These are phyloP conservation scores for Pectinophora gossypiella DNA, from an alignment of 1,140 invertebrate genomes.

Conservation along the genomic window DNA sequence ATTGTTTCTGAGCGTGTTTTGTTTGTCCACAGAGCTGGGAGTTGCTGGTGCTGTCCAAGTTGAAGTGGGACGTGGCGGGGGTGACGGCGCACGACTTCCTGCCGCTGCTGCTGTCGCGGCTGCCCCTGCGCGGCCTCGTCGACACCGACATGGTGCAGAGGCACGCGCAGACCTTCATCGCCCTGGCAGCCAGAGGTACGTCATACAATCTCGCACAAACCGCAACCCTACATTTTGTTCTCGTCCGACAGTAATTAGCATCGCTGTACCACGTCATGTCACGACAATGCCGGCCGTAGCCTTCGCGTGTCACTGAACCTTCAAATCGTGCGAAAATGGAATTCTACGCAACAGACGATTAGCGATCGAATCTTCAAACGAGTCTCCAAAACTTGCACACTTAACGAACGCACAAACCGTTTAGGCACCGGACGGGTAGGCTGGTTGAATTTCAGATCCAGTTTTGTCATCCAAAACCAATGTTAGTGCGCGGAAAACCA, in stretches of 20 bases:
- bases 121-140: constrained; percentile 72
- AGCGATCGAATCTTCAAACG: too few relatives aligned
- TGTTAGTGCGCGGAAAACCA: too few relatives aligned
- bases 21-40: constrained; percentile 86
- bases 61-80: constrained; percentile 89
- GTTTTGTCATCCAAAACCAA: too few relatives aligned
- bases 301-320: constrained; percentile 47
- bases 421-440: too few relatives aligned
- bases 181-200: constrained; percentile 86
- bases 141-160: constrained; percentile 80
- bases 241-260: constrained; percentile 54
- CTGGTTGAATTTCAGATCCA: too few relatives aligned
- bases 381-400: too few relatives aligned
- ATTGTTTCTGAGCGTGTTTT: constrained; percentile 9
- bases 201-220: too few relatives aligned
- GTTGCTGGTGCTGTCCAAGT: constrained; percentile 83
- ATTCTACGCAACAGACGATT: neutral
- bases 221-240: too few relatives aligned
- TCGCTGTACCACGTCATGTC: constrained; percentile 53
- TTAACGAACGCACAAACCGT: too few relatives aligned
- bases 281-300: constrained; percentile 36
- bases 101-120: constrained; percentile 81
- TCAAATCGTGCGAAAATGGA: constrained; percentile 5
- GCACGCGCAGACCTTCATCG: constrained; percentile 88
- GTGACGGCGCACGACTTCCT: constrained; percentile 89